Evolutionary conservation across 2,888 invertebrate genomes (phyloP).

Genomic region (Chrysodeixis includens): DNA sequence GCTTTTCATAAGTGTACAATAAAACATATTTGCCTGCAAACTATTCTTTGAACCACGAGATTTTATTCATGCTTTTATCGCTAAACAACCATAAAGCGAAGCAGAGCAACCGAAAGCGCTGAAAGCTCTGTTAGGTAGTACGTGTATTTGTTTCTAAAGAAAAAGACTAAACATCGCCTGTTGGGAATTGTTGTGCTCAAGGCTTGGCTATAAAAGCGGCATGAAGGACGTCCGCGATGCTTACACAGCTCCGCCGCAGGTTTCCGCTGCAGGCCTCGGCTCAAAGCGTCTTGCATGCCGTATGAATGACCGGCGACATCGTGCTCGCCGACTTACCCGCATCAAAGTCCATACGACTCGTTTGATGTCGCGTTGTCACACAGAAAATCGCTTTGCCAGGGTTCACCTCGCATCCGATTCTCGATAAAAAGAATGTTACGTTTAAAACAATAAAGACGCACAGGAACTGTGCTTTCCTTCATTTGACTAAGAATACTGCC

Average conservation of each 20-base stretch:
- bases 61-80: conserved; percentile 23
- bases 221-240: conserved; percentile 61
- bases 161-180: conserved; percentile 51
- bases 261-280: conserved; percentile 54
- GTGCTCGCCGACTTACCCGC: conserved; percentile 17
- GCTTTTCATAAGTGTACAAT: not conserved
- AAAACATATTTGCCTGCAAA: not conserved
- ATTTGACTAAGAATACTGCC: not conserved
- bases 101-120: not conserved
- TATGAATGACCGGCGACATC: conserved; percentile 55
- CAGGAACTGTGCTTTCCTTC: not conserved
- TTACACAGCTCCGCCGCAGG: conserved; percentile 51
- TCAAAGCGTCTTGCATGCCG: conserved; percentile 61
- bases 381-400: conserved; percentile 16
- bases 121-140: conserved; percentile 34
- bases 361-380: conserved; percentile 25
- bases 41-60: not conserved
- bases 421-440: not conserved
- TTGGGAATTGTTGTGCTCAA: conserved; percentile 46
- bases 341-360: conserved; percentile 29
- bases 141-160: conserved; percentile 46
- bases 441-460: not conserved
- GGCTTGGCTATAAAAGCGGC: conserved; percentile 54
- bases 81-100: conserved; percentile 40
- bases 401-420: conserved; percentile 18